phyloP scores from a whole-genome alignment of 2,113 vertebrate genomes.

The Zapornia atra region DNA sequence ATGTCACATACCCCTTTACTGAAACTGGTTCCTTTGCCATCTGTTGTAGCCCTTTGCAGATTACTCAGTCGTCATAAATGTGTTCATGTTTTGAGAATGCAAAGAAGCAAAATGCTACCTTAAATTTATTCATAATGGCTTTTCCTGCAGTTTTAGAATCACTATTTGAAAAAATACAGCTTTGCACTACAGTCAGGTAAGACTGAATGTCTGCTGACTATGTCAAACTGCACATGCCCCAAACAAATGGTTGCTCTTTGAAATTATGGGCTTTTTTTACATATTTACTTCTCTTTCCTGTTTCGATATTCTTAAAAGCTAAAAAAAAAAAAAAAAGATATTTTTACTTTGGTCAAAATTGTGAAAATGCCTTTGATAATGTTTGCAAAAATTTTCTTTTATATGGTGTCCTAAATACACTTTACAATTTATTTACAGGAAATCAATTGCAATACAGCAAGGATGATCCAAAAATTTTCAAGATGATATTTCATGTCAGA shows the following conservation, averaged over 20 bases:
- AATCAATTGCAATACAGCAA: background rate
- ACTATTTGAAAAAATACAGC: background rate
- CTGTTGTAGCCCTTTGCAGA: background rate
- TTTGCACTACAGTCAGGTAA: background rate
- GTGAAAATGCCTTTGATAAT: background rate
- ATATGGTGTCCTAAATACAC: background rate
- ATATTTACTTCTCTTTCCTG: background rate
- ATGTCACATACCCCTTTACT: background rate
- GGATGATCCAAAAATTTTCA: background rate
- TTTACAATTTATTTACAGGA: background rate
- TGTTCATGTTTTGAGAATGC: background rate
- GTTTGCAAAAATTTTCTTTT: background rate
- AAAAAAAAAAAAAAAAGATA: no score
- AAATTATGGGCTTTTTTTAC: background rate
- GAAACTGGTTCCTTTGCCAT: background rate
- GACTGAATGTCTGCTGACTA: background rate
- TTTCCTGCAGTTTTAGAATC: background rate
- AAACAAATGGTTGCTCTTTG: background rate
- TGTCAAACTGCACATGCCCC: fast-evolving
- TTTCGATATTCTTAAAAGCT: background rate
- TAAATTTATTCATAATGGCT: background rate
- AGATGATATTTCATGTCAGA: background rate
- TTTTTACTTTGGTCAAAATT: background rate
- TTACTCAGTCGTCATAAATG: background rate
- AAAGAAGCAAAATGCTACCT: background rate